phyloP scores from a whole-genome alignment of 2,113 vertebrate genomes.

The Gracilinanus agilis region DNA sequence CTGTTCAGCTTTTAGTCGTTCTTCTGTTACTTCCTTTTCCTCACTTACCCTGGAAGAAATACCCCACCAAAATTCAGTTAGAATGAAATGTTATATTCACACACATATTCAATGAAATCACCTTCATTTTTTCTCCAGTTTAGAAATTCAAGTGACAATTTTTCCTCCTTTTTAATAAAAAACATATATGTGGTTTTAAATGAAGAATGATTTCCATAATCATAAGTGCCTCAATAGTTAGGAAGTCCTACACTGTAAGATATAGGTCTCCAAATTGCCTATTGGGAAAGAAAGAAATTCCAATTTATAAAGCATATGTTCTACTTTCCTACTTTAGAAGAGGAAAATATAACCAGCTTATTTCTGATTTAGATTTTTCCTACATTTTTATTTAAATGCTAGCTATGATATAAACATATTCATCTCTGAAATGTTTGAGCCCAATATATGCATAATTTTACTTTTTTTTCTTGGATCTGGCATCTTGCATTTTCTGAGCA shows the following conservation, averaged over 20 bases:
- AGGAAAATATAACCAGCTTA: background rate
- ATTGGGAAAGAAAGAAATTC: slow-evolving; percentile 37
- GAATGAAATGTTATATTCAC: slow-evolving; percentile 36
- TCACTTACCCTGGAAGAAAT: slow-evolving; percentile 91
- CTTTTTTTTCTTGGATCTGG: slow-evolving; percentile 52
- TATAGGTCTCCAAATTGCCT: slow-evolving; percentile 9
- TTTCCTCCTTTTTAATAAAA: slow-evolving; percentile 52
- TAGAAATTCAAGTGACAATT: slow-evolving; percentile 43
- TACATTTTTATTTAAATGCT: slow-evolving; percentile 56
- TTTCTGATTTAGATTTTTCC: slow-evolving; percentile 60
- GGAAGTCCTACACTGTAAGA: slow-evolving; percentile 11
- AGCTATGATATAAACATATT: slow-evolving; percentile 60
- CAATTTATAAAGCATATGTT: slow-evolving; percentile 52
- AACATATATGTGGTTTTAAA: background rate
- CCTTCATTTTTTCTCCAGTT: slow-evolving; percentile 16
- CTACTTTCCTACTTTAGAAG: slow-evolving; percentile 60
- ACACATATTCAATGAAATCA: background rate
- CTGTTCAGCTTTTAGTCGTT: slow-evolving; percentile 93
- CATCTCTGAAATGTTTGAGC: slow-evolving; percentile 59
- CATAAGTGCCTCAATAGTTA: slow-evolving; percentile 6
- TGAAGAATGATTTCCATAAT: slow-evolving; percentile 44
- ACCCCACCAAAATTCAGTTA: background rate
- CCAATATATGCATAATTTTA: slow-evolving; percentile 54
- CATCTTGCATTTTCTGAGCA: slow-evolving; percentile 53
- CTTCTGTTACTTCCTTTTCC: slow-evolving; percentile 96